These are phyloP conservation scores for Todiramphus saurophagus DNA, from an alignment of 2,113 vertebrate genomes.

Conservation along the genomic window DNA sequence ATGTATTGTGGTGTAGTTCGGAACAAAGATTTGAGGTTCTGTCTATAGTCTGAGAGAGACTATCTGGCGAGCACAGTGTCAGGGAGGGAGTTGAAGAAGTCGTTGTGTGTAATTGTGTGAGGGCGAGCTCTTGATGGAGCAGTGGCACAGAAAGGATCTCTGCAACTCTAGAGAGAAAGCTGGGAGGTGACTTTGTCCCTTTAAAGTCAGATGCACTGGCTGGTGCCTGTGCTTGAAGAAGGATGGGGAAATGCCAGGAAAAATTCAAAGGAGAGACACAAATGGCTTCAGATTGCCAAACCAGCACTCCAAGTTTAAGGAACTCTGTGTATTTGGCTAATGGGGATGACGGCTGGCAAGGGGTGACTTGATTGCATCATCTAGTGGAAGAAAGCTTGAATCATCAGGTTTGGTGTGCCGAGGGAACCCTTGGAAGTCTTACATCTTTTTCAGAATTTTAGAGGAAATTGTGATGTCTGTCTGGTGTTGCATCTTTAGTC, in stretches of 20 bases:
- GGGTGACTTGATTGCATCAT: neutral
- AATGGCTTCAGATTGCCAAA: neutral
- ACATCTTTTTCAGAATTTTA: neutral
- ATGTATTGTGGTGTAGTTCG: neutral
- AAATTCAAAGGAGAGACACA: neutral
- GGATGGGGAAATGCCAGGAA: neutral
- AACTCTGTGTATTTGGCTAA: neutral
- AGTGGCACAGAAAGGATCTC: neutral
- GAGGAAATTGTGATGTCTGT: neutral
- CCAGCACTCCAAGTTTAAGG: neutral
- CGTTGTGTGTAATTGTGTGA: accelerated
- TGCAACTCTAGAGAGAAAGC: neutral
- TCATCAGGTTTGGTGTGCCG: neutral
- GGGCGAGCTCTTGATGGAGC: accelerated
- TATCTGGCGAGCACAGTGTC: neutral
- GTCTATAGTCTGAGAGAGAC: neutral
- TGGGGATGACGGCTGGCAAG: neutral
- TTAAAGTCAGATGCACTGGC: neutral
- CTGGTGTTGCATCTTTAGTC: neutral
- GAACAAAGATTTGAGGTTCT: neutral
- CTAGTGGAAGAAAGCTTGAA: neutral
- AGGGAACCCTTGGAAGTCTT: neutral
- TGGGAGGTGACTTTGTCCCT: neutral
- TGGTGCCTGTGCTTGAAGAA: neutral
- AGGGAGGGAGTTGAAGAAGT: neutral